Evolutionary conservation across 2,113 vertebrate genomes (phyloP).

Genomic region (Pycnonotus jocosus): DNA sequence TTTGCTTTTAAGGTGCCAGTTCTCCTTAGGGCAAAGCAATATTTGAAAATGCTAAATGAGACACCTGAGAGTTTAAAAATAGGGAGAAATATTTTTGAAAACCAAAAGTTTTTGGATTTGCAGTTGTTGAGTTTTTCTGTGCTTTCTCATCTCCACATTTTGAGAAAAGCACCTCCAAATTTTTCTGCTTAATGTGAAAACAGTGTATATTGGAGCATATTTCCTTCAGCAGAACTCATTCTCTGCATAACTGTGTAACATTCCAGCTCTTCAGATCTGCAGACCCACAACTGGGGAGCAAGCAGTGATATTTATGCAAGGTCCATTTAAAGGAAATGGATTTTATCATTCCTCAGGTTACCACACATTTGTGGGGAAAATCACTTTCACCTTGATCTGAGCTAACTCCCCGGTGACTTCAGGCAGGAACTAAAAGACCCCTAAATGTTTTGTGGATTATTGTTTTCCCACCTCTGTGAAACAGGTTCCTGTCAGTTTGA

Average conservation of each 20-base stretch:
- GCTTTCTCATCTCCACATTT: not conserved
- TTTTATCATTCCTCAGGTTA: not conserved
- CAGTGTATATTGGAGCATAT: not conserved
- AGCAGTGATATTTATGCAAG: not conserved
- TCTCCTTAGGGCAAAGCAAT: not conserved
- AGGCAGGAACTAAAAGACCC: not conserved
- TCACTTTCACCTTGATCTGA: not conserved
- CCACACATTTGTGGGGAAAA: not conserved
- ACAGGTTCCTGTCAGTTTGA: not conserved
- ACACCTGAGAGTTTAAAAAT: not conserved
- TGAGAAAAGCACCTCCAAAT: not conserved
- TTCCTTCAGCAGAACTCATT: not conserved
- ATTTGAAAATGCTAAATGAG: not conserved
- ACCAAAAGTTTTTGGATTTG: not conserved
- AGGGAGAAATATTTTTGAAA: not conserved
- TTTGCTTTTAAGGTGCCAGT: not conserved
- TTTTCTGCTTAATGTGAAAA: not conserved
- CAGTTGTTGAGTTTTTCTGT: not conserved
- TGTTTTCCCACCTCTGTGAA: not conserved
- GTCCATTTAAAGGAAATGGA: not conserved
- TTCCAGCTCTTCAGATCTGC: not conserved
- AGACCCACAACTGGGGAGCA: not conserved
- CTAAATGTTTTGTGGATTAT: not conserved
- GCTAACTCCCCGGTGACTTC: not conserved
- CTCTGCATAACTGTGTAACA: not conserved